phyloP scores from a whole-genome alignment of 2,797 vertebrate genomes.

The Myotis myotis region DNA sequence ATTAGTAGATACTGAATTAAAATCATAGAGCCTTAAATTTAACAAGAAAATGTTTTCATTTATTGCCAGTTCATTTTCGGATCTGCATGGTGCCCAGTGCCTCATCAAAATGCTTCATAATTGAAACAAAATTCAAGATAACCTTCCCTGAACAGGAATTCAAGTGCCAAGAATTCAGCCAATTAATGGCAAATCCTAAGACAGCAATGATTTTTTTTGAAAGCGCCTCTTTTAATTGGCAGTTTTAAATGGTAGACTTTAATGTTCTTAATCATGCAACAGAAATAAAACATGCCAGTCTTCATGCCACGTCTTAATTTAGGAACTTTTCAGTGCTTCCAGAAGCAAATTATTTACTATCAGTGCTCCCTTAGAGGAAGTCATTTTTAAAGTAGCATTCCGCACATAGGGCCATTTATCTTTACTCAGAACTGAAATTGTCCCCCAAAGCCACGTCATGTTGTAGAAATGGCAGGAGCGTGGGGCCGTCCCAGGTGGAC shows the following conservation, averaged over 20 bases:
- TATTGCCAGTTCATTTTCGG: conserved; percentile 57
- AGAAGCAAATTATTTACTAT: neutral
- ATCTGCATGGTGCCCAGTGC: neutral
- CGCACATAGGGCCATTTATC: neutral
- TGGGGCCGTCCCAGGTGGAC: too few species aligned
- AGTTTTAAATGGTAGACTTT: conserved; percentile 13
- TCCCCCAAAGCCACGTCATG: rapidly evolving
- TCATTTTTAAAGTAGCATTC: neutral
- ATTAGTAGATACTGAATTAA: conserved; percentile 39
- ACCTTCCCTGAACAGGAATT: conserved; percentile 24
- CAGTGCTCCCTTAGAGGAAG: neutral
- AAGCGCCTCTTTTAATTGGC: conserved; percentile 29
- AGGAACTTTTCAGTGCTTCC: neutral
- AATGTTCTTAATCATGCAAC: neutral
- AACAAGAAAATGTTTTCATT: neutral
- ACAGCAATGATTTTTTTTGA: neutral
- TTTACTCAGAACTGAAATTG: neutral
- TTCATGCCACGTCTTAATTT: conserved; percentile 9
- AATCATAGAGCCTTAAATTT: conserved; percentile 49
- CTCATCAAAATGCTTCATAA: conserved; percentile 36
- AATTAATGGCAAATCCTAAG: conserved; percentile 51
- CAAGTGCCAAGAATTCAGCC: conserved; percentile 62
- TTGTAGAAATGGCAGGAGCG: neutral
- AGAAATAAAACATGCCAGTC: neutral
- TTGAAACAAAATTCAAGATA: conserved; percentile 23